A percentile compares a stretch with the other conserved stretches of the same genome.
phyloP scores from a whole-genome alignment of 2,797 vertebrate species.

The Vireo griseus region DNA sequence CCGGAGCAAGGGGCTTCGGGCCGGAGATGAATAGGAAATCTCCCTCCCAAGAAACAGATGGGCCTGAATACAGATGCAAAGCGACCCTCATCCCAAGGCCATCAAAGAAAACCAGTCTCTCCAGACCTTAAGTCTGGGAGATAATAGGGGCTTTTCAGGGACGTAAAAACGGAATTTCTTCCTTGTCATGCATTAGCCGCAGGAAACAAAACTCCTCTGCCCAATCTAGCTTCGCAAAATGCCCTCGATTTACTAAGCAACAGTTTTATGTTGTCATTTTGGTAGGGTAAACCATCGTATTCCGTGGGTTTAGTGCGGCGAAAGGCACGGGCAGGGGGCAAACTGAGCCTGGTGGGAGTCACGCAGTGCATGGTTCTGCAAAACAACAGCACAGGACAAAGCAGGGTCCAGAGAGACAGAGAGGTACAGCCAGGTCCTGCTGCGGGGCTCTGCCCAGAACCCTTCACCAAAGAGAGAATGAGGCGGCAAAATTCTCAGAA shows the following conservation, averaged over 20 bases:
- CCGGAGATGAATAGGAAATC: not conserved
- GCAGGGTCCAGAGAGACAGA: not conserved
- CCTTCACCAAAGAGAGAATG: not conserved
- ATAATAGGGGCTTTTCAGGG: not conserved
- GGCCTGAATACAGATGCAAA: conserved; percentile 22
- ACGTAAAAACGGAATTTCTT: not conserved
- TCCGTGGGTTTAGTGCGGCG: not conserved
- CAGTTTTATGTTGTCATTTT: rapidly evolving
- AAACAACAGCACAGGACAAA: not conserved
- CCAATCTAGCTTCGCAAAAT: not conserved
- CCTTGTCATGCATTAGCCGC: not conserved
- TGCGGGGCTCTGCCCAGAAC: rapidly evolving
- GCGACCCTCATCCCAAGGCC: not conserved
- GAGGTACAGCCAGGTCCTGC: not conserved
- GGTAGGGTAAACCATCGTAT: rapidly evolving
- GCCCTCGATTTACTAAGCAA: not conserved
- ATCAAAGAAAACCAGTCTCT: not conserved
- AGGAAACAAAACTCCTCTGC: not conserved
- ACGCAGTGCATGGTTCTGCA: not conserved
- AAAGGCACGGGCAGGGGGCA: not conserved
- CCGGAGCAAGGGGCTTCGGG: not conserved
- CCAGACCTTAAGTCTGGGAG: not conserved
- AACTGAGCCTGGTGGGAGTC: not conserved
- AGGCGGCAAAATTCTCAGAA: not conserved
- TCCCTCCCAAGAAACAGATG: not conserved